Evolutionary conservation across 2,888 invertebrate genomes (phyloP).

Genomic region (Lobophora halterata): DNA sequence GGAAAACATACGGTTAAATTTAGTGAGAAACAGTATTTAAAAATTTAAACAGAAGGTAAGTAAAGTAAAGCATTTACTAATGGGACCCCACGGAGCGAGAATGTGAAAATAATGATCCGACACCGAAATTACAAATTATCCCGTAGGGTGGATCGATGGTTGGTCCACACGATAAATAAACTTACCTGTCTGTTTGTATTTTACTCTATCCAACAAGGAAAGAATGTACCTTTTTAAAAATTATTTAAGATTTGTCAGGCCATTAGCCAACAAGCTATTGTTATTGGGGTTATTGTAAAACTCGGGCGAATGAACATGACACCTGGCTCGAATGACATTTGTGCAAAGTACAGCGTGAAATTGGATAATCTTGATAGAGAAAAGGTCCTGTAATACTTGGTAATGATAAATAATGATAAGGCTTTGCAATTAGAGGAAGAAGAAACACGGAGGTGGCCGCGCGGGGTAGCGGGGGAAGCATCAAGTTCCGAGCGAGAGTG

Average conservation of each 20-base stretch:
- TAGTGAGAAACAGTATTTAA: slow-evolving; percentile 15
- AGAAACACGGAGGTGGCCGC: too few relatives aligned
- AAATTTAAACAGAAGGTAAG: slow-evolving; percentile 13
- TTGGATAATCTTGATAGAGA: too few relatives aligned
- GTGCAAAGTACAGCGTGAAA: too few relatives aligned
- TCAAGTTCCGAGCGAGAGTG: too few relatives aligned
- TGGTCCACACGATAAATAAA: slow-evolving; percentile 6
- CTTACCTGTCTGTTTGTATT: neutral
- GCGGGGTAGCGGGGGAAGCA: too few relatives aligned
- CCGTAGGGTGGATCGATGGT: slow-evolving; percentile 15
- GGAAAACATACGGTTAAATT: slow-evolving; percentile 8
- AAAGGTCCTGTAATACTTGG: too few relatives aligned
- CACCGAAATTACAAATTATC: slow-evolving; percentile 17
- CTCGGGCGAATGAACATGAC: neutral
- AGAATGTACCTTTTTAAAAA: too few relatives aligned
- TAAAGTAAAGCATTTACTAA: slow-evolving; percentile 20
- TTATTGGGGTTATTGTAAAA: too few relatives aligned
- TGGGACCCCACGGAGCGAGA: slow-evolving; percentile 16
- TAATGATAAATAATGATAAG: too few relatives aligned
- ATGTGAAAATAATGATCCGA: slow-evolving; percentile 14
- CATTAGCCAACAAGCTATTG: too few relatives aligned
- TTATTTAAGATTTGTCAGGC: too few relatives aligned
- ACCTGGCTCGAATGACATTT: neutral
- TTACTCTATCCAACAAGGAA: neutral
- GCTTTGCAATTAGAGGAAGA: too few relatives aligned